Evolutionary conservation across 1,140 invertebrate genomes (phyloP), one percentile per base, ranked within the genome.

Genomic region (Drosophila bocki): DNA sequence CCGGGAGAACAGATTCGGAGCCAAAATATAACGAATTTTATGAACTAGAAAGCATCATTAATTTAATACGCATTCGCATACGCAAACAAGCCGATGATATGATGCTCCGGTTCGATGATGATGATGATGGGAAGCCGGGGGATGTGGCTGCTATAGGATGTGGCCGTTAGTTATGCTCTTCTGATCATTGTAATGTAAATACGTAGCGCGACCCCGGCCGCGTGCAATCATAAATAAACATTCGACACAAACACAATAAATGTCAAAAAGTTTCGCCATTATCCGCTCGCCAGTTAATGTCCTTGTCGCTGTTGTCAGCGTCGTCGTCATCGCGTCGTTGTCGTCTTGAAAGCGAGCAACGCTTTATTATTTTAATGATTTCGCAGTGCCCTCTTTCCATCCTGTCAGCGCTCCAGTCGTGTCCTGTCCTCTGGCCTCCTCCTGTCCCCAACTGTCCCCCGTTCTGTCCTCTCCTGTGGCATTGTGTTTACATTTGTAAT

Each of bases 31-130:
- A 80, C 82, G 76, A 86, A 91, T 90, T 91, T 91, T 91, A 91
- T 91, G 90, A 91, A 90, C 90, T 91, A 91, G 90, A 91, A 91
- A 91, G 85, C 78, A 91, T 90, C 90, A 91, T 91, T 91, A 91
- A 91, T 90, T 91, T 91, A 91, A 91, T 91, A 90, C 85, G 80
- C 83, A 84, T 84, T 74, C 78, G 85, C 77, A 70, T 62, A 85
- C 74, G 78, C 83, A 75, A 80, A 61, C 59, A 53, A 75, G 63
- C 63, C 58, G 74, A 67, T 76, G 71, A 71, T 50, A 48, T 44
- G 58, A 47, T 15, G 44, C 17, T 47, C 56, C 26, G 59, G 54
- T 50, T 51, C 41, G 13, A 33, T 37, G 45, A 29, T 35, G 35
- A 19, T 64, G 19, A 9, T 35, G 37, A 32, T 39, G 26, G 58